Evolutionary conservation across 2,113 vertebrate genomes (phyloP), one percentile per base, ranked within the genome.

Genomic region (Lamprotornis superbus): DNA sequence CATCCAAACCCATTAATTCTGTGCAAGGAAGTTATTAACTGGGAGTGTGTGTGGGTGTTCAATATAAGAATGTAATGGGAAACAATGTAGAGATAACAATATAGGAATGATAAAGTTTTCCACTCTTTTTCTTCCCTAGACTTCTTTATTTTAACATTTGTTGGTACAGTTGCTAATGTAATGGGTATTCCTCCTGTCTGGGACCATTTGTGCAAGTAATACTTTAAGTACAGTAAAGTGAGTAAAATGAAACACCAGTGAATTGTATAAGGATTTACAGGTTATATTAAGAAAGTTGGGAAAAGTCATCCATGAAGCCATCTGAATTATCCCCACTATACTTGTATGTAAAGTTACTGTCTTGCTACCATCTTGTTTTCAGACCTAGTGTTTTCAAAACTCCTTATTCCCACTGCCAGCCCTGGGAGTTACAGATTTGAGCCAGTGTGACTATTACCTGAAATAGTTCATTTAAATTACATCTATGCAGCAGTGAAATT

Each of bases 291-390:
- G 33, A 83, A 86, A 69, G 13, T 19, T 61, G 59, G 35, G 39
- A 69, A 46, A 78, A 40, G 4, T 37, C 4, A 24, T 33, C 42
- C 2, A 3, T 59, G 25, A 12, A 68, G 4, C 15, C 0, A 0
- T 46, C 15, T 42, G 59, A 90, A 59, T 68, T 68, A 55, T 46
- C 4, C 3, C 12, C 3, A 9, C 4, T 63, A 16, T 27, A 63
- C 39, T 4, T 59, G 11, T 21, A 22, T 40, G 5, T 14, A 28
- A 69, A 64, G 12, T 64, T 70, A 76, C 5, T 70, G 11, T 52
- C 52, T 47, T 33, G 8, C 35, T 57, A 37, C 15, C 16, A 35
- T 33, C 25, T 59, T 71, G 12, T n/a, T 81, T 39, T 47, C 25
- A 52, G 50, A 67, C 9, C 9, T 39, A 49, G 17, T 14, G 28